phyloP scores from a whole-genome alignment of 2,113 vertebrate genomes.

The Pelecanus crispus region DNA sequence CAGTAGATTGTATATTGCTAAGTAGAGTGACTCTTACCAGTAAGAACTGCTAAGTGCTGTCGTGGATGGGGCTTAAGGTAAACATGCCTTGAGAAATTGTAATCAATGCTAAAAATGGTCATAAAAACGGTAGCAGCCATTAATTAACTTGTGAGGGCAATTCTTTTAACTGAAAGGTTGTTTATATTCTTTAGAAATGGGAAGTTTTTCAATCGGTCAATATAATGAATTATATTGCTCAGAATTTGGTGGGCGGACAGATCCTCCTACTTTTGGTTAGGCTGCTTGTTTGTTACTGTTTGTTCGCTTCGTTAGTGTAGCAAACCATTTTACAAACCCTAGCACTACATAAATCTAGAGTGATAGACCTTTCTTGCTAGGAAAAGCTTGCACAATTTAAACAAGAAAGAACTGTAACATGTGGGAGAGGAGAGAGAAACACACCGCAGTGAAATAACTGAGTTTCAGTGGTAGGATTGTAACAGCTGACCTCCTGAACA shows the following conservation, averaged over 20 bases:
- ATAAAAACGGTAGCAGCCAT: neutral
- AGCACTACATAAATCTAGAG: neutral
- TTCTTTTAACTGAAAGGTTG: neutral
- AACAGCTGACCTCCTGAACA: neutral
- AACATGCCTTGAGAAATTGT: neutral
- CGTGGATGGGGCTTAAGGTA: neutral
- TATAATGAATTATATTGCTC: neutral
- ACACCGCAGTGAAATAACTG: neutral
- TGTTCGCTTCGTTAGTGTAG: neutral
- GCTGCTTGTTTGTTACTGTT: neutral
- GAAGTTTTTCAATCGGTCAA: neutral
- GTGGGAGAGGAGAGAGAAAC: neutral
- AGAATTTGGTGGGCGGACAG: neutral
- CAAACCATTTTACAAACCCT: neutral
- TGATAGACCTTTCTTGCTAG: neutral
- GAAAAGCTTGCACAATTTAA: neutral
- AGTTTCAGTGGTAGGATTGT: neutral
- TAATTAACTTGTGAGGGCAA: neutral
- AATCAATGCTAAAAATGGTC: neutral
- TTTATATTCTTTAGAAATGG: neutral
- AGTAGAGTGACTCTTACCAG: neutral
- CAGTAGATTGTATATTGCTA: neutral
- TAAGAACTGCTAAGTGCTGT: neutral
- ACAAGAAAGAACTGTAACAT: neutral
- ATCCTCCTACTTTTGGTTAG: neutral